phyloP scores from a whole-genome alignment of 1,140 invertebrate genomes.

The Belonocnema kinseyi region DNA sequence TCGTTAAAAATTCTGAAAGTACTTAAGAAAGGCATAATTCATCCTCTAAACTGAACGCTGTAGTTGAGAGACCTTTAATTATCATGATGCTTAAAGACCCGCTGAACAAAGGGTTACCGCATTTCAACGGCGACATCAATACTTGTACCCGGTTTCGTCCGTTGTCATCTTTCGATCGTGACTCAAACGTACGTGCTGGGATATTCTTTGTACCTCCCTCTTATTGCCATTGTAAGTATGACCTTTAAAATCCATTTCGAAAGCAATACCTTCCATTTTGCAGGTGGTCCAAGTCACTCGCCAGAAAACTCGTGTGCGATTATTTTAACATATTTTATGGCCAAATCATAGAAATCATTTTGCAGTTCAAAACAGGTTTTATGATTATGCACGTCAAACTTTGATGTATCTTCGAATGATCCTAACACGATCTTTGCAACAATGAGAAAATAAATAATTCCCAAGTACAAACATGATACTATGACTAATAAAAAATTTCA shows the following conservation, averaged over 20 bases:
- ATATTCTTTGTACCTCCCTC: slow-evolving; percentile 3
- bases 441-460: slow-evolving; percentile 4
- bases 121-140: slow-evolving; percentile 11
- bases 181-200: slow-evolving; percentile 16
- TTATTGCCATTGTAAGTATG: neutral
- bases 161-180: slow-evolving; percentile 23
- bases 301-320: too few species aligned
- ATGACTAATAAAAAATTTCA: neutral
- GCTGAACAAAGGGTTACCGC: slow-evolving; percentile 5
- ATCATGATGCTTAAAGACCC: neutral
- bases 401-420: too few species aligned
- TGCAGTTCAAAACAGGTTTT: too few species aligned
- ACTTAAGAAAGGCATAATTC: neutral
- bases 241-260: slow-evolving; percentile 9
- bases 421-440: too few species aligned
- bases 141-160: slow-evolving; percentile 10
- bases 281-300: neutral
- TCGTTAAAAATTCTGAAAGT: neutral
- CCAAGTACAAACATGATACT: neutral
- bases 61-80: neutral
- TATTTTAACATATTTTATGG: too few species aligned
- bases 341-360: too few species aligned
- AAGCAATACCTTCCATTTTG: neutral
- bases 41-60: neutral
- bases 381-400: too few species aligned